Base-by-base conservation (phyloP, 2,888 invertebrate species). In the Ophioninae sp. region DNA sequence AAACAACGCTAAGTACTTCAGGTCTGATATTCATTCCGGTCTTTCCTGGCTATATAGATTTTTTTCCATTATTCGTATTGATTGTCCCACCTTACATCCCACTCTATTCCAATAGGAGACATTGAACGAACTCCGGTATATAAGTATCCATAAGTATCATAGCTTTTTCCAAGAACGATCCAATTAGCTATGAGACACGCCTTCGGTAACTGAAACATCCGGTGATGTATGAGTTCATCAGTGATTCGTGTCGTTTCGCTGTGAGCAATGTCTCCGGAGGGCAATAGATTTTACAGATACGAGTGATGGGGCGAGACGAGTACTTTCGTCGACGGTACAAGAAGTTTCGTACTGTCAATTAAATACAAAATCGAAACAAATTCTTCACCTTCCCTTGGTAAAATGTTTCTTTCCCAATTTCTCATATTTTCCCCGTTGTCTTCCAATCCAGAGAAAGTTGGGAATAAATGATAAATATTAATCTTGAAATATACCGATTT, bases 1-100 rank as follows among this genome's bases (percentile, higher is more conserved):
- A 23, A 59, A 81, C 8, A 74, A 84, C 41, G 83, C 77, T 7
- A 85, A 86, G 59, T 88, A 87, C 82, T 89, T 88, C 77, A 89
- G 87, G 89, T 89, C 67, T 61, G 65, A 39, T 57, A 23, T 67
- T 73, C 44, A 50, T 50, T 50, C 13, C 7, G 2, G 8, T 8
- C 50, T 17, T 17, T 30, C 69, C n/a, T 7, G 50, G 8, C 17
- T 0, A 30, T 8, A 17, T 30, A 13, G 13, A 13, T 0, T 64
- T 37, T 62, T 23, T 64, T 13, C 7, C 8, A 2, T 6, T 59
- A 21, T 59, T 1, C 20, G 17, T 59, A 59, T 59, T 7, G 59
- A 59, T 59, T 20, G 17, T 50, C 5, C 13, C 50, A 50, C 50
- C 50, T 50, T 3, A 50, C 13, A 13, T 50, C 17, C 50, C 17